Conservation (phyloP, 1,140 invertebrate genomes). For the Halotydeus destructor region DNA sequence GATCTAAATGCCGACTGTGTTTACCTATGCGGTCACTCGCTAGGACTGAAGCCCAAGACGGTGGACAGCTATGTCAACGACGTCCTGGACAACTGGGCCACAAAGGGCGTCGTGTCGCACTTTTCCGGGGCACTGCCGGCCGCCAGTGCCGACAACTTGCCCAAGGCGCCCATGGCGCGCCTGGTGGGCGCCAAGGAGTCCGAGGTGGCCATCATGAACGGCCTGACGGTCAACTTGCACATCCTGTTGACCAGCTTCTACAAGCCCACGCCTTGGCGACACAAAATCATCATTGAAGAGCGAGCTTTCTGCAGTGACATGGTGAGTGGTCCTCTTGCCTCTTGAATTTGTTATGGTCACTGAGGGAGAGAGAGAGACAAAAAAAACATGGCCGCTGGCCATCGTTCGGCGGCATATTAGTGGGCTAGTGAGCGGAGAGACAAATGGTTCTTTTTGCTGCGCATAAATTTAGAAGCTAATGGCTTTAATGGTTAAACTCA, state of each 20-base stretch:
- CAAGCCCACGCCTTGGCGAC: conserved; percentile 28
- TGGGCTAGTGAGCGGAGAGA: too few species aligned
- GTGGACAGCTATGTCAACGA: conserved; percentile 23
- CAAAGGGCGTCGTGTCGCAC: conserved; percentile 29
- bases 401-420: too few species aligned
- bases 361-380: too few species aligned
- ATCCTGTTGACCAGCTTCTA: conserved; percentile 31
- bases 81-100: conserved; percentile 29
- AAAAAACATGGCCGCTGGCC: too few species aligned
- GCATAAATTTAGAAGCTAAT: too few species aligned
- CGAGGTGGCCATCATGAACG: conserved; percentile 34
- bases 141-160: conserved; percentile 27
- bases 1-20: conserved; percentile 28
- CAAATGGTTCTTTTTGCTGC: not conserved
- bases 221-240: conserved; percentile 34
- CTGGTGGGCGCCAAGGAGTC: conserved; percentile 27
- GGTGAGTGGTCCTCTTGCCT: conserved; percentile 24
- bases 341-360: too few species aligned
- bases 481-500: too few species aligned
- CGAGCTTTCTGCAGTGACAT: conserved; percentile 38
- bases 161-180: conserved; percentile 25
- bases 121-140: conserved; percentile 28
- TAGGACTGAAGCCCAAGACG: conserved; percentile 31
- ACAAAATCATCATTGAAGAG: conserved; percentile 36
- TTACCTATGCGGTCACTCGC: conserved; percentile 35